Percentiles rank a stretch among this genome's conserved stretches.
These are phyloP conservation scores for Stratiolaelaps scimitus DNA, from an alignment of 1,140 invertebrate species.

Conservation along the genomic window DNA sequence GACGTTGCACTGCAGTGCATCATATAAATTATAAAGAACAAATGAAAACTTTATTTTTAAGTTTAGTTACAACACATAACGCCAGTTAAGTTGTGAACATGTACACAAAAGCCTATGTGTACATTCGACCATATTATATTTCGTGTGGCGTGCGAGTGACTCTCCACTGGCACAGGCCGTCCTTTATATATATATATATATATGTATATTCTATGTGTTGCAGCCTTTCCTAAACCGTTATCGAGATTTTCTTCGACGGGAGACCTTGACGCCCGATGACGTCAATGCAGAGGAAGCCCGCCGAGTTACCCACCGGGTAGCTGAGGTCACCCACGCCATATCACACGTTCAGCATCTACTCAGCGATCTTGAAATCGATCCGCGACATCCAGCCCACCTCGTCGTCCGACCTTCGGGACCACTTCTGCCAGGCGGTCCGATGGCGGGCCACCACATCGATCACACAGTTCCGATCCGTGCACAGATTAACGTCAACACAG, in stretches of 20 bases:
- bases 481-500: neutral
- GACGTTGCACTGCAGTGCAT: no score
- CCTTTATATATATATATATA: no score
- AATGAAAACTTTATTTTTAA: no score
- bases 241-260: constrained; percentile 8
- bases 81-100: no score
- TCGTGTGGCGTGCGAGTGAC: no score
- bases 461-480: constrained; percentile 1
- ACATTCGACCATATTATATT: no score
- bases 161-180: no score
- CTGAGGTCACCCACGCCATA: neutral
- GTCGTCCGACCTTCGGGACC: neutral
- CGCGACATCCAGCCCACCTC: constrained; percentile 1
- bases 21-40: no score
- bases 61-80: no score
- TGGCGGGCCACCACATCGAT: neutral
- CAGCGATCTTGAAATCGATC: constrained; percentile 18
- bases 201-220: no score
- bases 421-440: no score
- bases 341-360: constrained; percentile 14
- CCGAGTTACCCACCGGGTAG: neutral
- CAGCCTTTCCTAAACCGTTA: constrained; percentile 4
- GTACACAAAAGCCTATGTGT: no score
- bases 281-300: neutral
- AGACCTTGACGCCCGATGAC: constrained; percentile 1